Percentiles rank a stretch among this genome's conserved stretches.
These are phyloP conservation scores for Bungarus multicinctus DNA, from an alignment of 2,113 vertebrate species.

Conservation along the genomic window DNA sequence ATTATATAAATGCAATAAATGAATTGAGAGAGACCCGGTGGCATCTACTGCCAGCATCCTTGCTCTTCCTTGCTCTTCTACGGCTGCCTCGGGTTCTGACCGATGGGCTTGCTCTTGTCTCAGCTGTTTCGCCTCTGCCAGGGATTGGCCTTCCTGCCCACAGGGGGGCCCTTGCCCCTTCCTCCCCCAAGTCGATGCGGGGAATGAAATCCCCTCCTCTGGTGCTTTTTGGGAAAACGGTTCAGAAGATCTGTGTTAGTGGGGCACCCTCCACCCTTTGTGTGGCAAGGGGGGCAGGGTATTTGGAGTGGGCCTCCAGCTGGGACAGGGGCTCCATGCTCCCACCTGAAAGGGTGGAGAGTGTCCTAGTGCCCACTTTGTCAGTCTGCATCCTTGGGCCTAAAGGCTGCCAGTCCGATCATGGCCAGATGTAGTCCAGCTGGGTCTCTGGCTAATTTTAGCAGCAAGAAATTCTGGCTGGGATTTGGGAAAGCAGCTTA, in stretches of 20 bases:
- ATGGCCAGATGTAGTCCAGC: not conserved
- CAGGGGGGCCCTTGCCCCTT: not conserved
- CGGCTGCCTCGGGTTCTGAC: not conserved
- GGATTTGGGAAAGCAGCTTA: not conserved
- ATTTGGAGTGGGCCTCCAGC: not conserved
- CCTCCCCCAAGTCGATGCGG: not conserved
- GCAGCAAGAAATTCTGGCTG: not conserved
- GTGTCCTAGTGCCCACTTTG: not conserved
- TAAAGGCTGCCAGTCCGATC: no score
- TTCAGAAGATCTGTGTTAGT: not conserved
- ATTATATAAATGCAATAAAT: constrained; percentile 71
- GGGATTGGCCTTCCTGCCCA: not conserved
- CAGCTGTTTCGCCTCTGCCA: not conserved
- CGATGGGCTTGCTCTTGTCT: no score
- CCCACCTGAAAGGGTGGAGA: not conserved
- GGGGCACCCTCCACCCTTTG: not conserved
- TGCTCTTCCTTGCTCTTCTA: not conserved
- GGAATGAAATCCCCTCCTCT: not conserved
- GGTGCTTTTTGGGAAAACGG: not conserved
- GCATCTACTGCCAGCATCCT: not conserved
- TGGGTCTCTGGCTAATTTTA: not conserved
- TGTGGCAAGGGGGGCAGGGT: no score
- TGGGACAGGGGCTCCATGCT: no score
- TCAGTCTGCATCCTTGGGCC: not conserved
- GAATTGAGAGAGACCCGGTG: constrained; percentile 31